phyloP scores from a whole-genome alignment of 2,113 vertebrate genomes.

The Grammomys surdaster region DNA sequence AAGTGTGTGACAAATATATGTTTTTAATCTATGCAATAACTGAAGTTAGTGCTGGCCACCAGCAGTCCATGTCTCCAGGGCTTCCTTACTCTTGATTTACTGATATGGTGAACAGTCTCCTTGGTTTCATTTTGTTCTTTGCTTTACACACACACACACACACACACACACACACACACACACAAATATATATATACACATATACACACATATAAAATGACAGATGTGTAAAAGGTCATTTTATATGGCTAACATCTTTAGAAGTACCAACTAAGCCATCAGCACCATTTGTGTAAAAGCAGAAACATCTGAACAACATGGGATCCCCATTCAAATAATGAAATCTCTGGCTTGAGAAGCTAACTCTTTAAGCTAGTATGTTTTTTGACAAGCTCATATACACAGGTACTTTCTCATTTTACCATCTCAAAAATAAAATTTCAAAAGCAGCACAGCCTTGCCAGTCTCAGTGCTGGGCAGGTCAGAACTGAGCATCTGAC shows the following conservation, averaged over 20 bases:
- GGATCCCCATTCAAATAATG: not conserved
- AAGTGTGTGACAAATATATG: constrained; percentile 77
- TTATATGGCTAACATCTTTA: constrained; percentile 59
- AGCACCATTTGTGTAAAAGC: constrained; percentile 49
- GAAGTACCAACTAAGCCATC: constrained; percentile 48
- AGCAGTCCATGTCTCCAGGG: constrained; percentile 51
- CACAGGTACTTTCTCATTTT: not conserved
- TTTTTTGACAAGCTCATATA: not conserved
- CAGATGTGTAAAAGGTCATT: constrained; percentile 65
- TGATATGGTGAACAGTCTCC: constrained; percentile 60
- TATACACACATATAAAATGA: not conserved
- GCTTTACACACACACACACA: constrained; percentile 4
- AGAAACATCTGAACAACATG: constrained; percentile 33
- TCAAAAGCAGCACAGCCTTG: not conserved
- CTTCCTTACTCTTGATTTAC: constrained; percentile 68
- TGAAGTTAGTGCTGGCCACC: constrained; percentile 47
- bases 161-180: not conserved
- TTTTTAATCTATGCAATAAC: constrained; percentile 79
- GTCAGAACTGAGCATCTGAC: not conserved
- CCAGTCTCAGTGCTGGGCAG: not conserved
- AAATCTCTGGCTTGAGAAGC: constrained; percentile 30
- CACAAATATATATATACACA: not conserved
- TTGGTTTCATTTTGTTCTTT: constrained; percentile 72
- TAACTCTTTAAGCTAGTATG: not conserved
- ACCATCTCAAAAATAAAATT: not conserved